Evolutionary conservation across 30 jellyfish, hydroid and myxozoan genomes (phyloP).

Genomic region (Turritopsis dohrnii): DNA sequence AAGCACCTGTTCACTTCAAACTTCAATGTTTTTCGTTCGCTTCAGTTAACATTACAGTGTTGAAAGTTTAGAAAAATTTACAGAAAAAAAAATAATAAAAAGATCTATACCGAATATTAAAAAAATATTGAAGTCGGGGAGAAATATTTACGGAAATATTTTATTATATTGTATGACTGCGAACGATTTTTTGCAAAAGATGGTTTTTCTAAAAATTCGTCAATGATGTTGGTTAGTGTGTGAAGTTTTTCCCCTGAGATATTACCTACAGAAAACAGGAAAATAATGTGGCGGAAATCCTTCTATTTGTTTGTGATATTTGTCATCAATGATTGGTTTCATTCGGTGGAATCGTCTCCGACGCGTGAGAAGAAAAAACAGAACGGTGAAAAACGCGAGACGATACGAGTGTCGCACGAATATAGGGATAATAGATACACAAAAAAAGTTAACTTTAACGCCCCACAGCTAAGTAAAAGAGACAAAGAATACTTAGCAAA

Average conservation of each 20-base stretch:
- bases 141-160: too few relatives aligned
- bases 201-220: too few relatives aligned
- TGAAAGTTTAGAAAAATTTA: not conserved
- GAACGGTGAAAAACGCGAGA: not conserved
- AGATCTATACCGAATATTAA: not conserved
- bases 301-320: not conserved
- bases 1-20: not conserved
- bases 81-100: not conserved
- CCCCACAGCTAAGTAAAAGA: constrained; percentile 75
- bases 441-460: constrained; percentile 50
- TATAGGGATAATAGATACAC: constrained; percentile 24
- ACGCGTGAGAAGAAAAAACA: constrained; percentile 3
- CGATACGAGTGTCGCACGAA: constrained; percentile 31
- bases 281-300: not conserved
- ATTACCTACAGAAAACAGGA: not conserved
- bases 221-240: not conserved
- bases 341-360: not conserved
- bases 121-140: not conserved
- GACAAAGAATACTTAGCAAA: constrained; percentile 74
- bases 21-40: not conserved
- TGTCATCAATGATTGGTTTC: not conserved
- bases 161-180: too few relatives aligned
- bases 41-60: not conserved
- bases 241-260: not conserved
- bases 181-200: too few relatives aligned